phyloP scores from a whole-genome alignment of 2,888 invertebrate genomes.

The Eurytoma californica region DNA sequence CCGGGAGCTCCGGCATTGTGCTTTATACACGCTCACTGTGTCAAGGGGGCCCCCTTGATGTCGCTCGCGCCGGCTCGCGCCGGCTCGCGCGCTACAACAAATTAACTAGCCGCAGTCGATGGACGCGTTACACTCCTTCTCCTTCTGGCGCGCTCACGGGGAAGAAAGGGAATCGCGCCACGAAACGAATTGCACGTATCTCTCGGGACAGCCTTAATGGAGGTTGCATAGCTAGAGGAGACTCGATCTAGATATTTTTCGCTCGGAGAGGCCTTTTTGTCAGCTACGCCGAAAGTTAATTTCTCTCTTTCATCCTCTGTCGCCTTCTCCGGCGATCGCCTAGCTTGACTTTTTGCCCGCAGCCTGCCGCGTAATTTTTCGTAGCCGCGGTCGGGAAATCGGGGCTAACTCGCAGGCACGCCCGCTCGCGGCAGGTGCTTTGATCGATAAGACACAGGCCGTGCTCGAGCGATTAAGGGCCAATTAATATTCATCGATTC shows the following conservation, averaged over 20 bases:
- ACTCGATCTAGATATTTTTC: slow-evolving; percentile 36
- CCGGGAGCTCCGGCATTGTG: slow-evolving; percentile 58
- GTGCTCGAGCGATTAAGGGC: slow-evolving; percentile 46
- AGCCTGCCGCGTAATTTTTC: not conserved
- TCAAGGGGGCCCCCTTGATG: slow-evolving; percentile 45
- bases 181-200: slow-evolving; percentile 53
- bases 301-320: not conserved
- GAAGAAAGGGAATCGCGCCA: slow-evolving; percentile 51
- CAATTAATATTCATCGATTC: slow-evolving; percentile 56
- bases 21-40: slow-evolving; percentile 57
- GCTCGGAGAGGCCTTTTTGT: slow-evolving; percentile 32
- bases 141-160: not conserved
- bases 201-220: slow-evolving; percentile 23
- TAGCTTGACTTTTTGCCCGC: not conserved
- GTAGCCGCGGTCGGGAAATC: not conserved
- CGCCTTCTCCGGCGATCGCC: too few relatives aligned
- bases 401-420: not conserved
- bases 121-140: slow-evolving; percentile 41
- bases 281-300: not conserved
- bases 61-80: not conserved
- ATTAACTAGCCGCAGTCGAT: slow-evolving; percentile 60
- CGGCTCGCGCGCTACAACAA: slow-evolving; percentile 51
- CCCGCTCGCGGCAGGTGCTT: not conserved
- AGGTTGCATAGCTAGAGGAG: slow-evolving; percentile 21
- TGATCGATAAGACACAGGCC: slow-evolving; percentile 40